Base-by-base conservation (phyloP, 2,797 vertebrate genomes). In the Danio choprae region DNA sequence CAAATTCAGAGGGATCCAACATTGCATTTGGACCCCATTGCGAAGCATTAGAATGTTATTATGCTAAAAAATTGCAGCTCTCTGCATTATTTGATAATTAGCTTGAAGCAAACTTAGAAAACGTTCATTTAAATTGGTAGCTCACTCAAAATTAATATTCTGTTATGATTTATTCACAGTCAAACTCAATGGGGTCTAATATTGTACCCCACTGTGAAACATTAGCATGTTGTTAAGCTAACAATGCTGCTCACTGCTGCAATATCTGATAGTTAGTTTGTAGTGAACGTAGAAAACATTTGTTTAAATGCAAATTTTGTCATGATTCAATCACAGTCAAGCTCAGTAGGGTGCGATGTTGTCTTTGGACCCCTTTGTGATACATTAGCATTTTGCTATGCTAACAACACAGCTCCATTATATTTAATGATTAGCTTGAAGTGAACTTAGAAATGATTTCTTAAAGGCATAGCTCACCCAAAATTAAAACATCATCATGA, bases 171-270 rank as follows among this genome's bases (percentile, higher is more conserved):
- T 64, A 64, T 18, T 43, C 40, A 18, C 62, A 43, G 8, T 43
- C 16, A 63, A 63, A 11, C 22, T 38, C 29, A 29, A 5, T 46
- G 7, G 44, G 29, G 29, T 29, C 29, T 29, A 7, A 29, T 3
- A 29, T 29, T 29, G 29, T 29, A 29, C 29, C 29, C 36, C 16
- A 12, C 4, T 38, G 16, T 41, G 9, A 64, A 64, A 64, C 16
- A 43, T 18, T 63, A 63, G 60, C 16, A 43, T 64, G 40, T 43
- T 64, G 62, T 36, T 64, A 43, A 64, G 62, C 46, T 69, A 51
- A 38, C 5, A 51, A 16, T 16, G 36, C 15, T 38, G 6, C 36
- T n/a, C 15, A 8, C 0, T 10, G 15, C 8, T 15, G 8, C 68
- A 10, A 64, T 18, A 63, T 1, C 11, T 48, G 13, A 6, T 29